These are phyloP conservation scores for Mionectes olivaceus DNA, from an alignment of 2,797 vertebrate species.

Conservation along the genomic window DNA sequence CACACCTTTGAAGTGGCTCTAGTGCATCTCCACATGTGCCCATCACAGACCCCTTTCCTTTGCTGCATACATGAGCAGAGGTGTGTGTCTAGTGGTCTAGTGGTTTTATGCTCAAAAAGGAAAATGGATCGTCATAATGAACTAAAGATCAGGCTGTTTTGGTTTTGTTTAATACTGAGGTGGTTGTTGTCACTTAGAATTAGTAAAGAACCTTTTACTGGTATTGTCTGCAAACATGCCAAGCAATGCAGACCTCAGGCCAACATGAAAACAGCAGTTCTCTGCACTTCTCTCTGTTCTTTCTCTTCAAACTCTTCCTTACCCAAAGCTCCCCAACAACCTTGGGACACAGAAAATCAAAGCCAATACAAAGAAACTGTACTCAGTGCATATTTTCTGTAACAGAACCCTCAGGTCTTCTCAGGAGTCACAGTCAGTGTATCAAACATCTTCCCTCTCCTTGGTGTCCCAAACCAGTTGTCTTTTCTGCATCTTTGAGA, in stretches of 20 bases:
- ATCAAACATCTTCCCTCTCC: slow-evolving; percentile 20
- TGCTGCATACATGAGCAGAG: neutral
- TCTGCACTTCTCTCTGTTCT: neutral
- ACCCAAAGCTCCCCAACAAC: neutral
- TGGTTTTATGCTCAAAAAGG: neutral
- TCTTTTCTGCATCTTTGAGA: neutral
- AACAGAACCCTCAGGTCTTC: slow-evolving; percentile 29
- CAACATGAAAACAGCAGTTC: neutral
- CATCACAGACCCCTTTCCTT: neutral
- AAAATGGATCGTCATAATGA: neutral
- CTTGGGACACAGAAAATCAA: slow-evolving; percentile 35
- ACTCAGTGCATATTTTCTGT: neutral
- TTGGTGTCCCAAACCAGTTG: neutral
- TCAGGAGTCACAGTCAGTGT: neutral
- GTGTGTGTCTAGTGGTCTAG: neutral
- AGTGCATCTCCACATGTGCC: neutral
- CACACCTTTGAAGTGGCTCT: neutral
- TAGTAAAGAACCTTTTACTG: neutral
- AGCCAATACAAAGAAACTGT: slow-evolving; percentile 20
- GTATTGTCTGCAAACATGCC: neutral
- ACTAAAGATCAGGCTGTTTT: neutral
- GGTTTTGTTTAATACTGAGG: neutral
- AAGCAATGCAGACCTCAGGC: neutral
- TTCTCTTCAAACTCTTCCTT: neutral
- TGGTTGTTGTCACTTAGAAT: neutral